Evolutionary conservation across 2,797 vertebrate genomes (phyloP), one percentile per base, ranked within the genome.

Genomic region (Pseudotriccus pelzelni): DNA sequence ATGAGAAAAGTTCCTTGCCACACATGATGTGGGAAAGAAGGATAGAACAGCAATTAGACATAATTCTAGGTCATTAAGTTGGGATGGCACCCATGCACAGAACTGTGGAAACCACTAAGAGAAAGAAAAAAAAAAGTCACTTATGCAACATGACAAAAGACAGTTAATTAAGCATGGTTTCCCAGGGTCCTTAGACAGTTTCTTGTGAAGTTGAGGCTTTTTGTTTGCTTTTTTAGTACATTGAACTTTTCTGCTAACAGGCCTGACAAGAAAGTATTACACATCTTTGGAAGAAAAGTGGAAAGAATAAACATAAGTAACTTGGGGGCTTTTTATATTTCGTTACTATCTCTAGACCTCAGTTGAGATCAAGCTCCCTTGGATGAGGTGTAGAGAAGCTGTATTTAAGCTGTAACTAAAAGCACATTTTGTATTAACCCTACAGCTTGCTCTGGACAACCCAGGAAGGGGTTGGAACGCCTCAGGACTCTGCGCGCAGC

Each of bases 61-160:
- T 93, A 97, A 97, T 97, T 94, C 87, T 94, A 92, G 90, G 90
- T 95, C 73, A 93, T 92, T 94, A 73, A 85, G 36, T 69, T 1
- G 10, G 53, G 58, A 92, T 96, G 95, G 78, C 86, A 95, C 75
- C 88, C 94, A 47, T 85, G 89, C 58, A 79, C 47, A 66, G 64
- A 92, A 74, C 85, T 96, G 84, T 91, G 69, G 87, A 95, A 97
- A 95, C 86, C 90, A 88, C 87, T 64, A 28, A 53, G 46, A 77
- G 27, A 28, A 18, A 43, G 1, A 14, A 52, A 47, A 53, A 76
- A 44, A 68, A 43, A 36, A 34, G 23, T 52, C 46, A 70, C 59
- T 95, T 93, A 87, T 1, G 17, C 83, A 97, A 93, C 24, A 53
- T 0, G 43, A 82, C 60, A 87, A 74, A 83, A 83, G 68, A 63